Base-by-base conservation (phyloP, 30 jellyfish, hydroid and myxozoan genomes). In the Hydractinia echinata region DNA sequence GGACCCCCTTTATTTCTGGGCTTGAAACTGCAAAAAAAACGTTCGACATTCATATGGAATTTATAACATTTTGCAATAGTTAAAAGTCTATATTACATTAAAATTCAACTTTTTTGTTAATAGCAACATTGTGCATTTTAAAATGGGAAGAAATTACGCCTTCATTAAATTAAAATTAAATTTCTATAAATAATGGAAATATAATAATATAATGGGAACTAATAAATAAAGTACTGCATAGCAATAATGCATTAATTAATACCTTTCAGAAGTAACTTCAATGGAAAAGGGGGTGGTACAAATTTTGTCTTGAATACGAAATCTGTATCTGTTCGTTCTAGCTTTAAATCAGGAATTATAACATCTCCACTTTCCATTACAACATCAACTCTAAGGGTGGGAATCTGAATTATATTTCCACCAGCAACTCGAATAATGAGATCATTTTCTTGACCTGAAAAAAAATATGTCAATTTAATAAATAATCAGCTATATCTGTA, bases 271-370 rank as follows among this genome's bases (percentile, higher is more conserved):
- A 64, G 51, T 13, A 64, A 6, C 18, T 64, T 64, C 1, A 64
- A 64, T 6, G 74, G 74, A 7, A 64, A 64, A 7, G 74, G 39
- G 4, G 74, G 74, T 13, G 74, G 74, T 0, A 64, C 74, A 64
- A 64, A 64, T n/a, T 44, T n/a, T 13, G 74, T 13, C 19, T 4
- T 64, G 2, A 64, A 64, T 51, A 64, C 74, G 19, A 51, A 64
- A 7, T 7, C 8, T 7, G 74, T n/a, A 9, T 51, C 74, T 51
- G 39, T 64, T 13, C 19, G 19, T 44, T 64, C 39, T 64, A 64
- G 18, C 74, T n/a, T 13, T n/a, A 64, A 51, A 64, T 64, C 74
- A 6, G 10, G 19, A n/a, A n/a, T 44, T 51, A 64, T 44, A n/a
- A 7, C 39, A 6, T 64, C 51, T 7, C 74, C 74, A 4, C 19